Evolutionary conservation across 2,113 vertebrate species (phyloP).

Genomic region (Tretioscincus oriximinensis): DNA sequence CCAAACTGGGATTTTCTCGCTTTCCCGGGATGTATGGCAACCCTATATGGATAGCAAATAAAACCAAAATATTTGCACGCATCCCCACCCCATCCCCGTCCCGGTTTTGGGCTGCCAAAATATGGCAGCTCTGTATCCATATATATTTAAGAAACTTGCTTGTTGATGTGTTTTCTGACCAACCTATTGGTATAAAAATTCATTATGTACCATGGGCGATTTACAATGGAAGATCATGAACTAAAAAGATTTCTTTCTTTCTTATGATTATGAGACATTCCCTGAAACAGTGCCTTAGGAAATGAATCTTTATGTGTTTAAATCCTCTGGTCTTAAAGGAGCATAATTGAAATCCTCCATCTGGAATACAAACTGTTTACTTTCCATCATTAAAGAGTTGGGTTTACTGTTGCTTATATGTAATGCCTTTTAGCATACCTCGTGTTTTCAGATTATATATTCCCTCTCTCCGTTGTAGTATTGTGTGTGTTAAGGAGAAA

Average conservation of each 20-base stretch:
- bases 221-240: not conserved
- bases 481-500: not conserved
- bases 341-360: conserved; percentile 62
- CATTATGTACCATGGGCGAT: not conserved
- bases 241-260: not conserved
- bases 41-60: no score
- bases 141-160: not conserved
- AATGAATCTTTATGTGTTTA: conserved; percentile 50
- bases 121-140: no score
- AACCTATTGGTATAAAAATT: not conserved
- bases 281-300: conserved; percentile 12
- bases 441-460: conserved; percentile 56
- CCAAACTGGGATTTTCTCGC: no score
- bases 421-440: conserved; percentile 57
- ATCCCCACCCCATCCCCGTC: no score
- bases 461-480: conserved; percentile 30
- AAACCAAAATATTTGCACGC: no score
- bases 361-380: conserved; percentile 53
- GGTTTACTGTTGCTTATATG: conserved; percentile 18
- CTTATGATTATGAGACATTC: conserved; percentile 25
- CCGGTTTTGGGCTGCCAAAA: no score
- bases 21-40: no score
- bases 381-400: conserved; percentile 55
- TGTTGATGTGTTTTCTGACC: not conserved
- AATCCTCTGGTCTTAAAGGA: conserved; percentile 52